Evolutionary conservation across 2,888 invertebrate genomes (phyloP), one percentile per base, ranked within the genome.

Genomic region (Cataglyphis cursor): DNA sequence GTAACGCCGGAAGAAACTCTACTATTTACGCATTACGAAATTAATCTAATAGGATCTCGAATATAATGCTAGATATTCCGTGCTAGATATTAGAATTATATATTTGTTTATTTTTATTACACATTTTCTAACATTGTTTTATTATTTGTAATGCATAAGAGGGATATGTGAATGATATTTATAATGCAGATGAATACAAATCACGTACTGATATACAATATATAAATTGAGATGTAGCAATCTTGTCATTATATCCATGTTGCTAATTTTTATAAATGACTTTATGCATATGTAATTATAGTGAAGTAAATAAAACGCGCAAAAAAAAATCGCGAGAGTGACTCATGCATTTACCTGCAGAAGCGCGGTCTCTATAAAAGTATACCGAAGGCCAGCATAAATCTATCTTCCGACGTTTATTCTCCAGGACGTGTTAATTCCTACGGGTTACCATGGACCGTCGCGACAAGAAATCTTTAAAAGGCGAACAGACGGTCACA

Each of bases 401-500:
- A 89, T 89, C 80, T 83, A 74, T 76, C 76, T 51, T 48, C 38
- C 74, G 80, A 87, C 85, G 85, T 89, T 87, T 87, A 86, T 83
- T 83, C 76, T 73, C 75, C 74, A 76, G 76, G 64, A 89, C 81
- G 89, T 83, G 87, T 87, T 89, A 89, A 89, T 87, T 87, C 76
- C 87, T 88, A 81, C 74, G 75, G 83, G 87, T 87, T 89, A 88
- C 82, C 89, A 81, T 76, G n/a, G 38, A 31, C 41, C 44, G 64
- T 62, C 85, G 82, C 54, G 87, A 87, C 83, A 54, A 82, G 74
- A 62, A 70, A 72, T 64, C 85, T 86, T 89, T 87, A 86, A 86
- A 89, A 64, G 86, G 83, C 41, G 65, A 73, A 62, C 62, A 44
- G n/a, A 35, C 76, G 72, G 21, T 28, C 44, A 35, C 66, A 66